Percentiles rank a stretch among this genome's conserved stretches.
Conservation (phyloP, 2,888 invertebrate species). For the Phyto melanocephala region DNA sequence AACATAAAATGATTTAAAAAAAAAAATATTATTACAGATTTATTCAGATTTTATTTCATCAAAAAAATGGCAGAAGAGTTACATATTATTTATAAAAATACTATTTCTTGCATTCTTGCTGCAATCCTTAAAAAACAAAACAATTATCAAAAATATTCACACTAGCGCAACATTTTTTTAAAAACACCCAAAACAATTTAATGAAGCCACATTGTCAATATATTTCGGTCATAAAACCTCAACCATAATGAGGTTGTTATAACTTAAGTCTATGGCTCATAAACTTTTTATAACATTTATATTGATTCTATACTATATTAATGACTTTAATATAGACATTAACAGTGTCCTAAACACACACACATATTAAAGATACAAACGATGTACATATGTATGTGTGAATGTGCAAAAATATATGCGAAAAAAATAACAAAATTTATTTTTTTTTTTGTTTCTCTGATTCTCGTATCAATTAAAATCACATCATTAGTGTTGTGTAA, state of each 20-base stretch:
- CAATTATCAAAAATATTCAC: not conserved
- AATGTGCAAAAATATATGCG: not conserved
- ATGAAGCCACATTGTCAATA: not conserved
- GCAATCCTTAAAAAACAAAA: no score
- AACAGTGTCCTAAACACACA: not conserved
- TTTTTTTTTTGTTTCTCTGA: slow-evolving; percentile 40
- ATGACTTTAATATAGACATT: slow-evolving; percentile 17
- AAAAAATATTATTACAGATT: no score
- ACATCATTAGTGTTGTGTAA: slow-evolving; percentile 59
- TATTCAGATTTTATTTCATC: no score
- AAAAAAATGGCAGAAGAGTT: no score
- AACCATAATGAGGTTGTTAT: not conserved
- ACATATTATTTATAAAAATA: no score
- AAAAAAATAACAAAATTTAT: not conserved
- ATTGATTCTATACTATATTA: not conserved
- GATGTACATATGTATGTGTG: not conserved
- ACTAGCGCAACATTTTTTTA: not conserved
- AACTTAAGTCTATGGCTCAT: slow-evolving; percentile 1
- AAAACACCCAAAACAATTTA: not conserved
- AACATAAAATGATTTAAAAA: no score
- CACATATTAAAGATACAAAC: no score
- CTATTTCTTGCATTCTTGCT: no score
- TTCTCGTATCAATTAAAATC: slow-evolving; percentile 51
- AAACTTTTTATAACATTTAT: slow-evolving; percentile 40
- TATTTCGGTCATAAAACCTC: slow-evolving; percentile 12